Evolutionary conservation across 2,888 invertebrate species (phyloP).

Genomic region (Bruchidius siliquastri): DNA sequence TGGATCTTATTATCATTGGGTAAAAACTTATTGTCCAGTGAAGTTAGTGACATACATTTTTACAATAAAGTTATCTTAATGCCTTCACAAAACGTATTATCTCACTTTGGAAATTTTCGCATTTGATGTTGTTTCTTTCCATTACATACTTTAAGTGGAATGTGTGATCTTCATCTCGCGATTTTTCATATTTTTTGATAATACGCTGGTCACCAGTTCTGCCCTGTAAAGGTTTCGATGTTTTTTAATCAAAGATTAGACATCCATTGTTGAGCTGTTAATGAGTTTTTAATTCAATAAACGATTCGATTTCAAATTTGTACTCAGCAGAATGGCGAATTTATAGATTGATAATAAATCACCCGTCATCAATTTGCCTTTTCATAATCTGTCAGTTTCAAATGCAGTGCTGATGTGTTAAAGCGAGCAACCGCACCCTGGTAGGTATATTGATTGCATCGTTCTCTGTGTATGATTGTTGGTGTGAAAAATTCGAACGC

Average conservation of each 20-base stretch:
- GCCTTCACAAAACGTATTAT: too few species aligned
- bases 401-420: background rate
- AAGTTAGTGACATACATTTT: too few species aligned
- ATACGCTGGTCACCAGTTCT: background rate
- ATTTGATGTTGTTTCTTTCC: too few species aligned
- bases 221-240: background rate
- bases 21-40: too few species aligned
- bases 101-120: too few species aligned
- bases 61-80: too few species aligned
- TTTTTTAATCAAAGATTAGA: background rate
- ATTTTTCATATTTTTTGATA: too few species aligned
- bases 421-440: background rate
- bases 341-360: background rate
- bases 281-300: background rate
- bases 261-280: background rate
- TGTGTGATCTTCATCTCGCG: too few species aligned
- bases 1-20: too few species aligned
- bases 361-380: background rate
- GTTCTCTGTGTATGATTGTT: background rate
- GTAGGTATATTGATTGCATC: background rate
- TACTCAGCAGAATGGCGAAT: background rate
- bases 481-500: background rate
- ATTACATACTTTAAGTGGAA: too few species aligned
- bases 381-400: background rate
- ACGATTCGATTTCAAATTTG: background rate